Conservation (phyloP, 2,797 vertebrate genomes). For the Pangasius mekongensis region DNA sequence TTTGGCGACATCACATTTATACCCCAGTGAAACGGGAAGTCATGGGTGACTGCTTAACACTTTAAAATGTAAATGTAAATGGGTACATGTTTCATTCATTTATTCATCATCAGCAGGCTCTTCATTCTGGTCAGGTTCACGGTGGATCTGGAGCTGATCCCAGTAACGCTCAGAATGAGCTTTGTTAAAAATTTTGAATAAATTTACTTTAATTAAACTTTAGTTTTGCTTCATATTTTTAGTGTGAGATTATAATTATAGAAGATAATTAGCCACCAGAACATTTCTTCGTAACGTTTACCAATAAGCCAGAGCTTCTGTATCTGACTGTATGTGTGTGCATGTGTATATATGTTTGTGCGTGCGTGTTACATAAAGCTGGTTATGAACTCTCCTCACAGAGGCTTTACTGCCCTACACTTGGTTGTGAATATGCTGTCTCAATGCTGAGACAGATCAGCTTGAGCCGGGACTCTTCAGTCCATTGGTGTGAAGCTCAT, state of each 20-base stretch:
- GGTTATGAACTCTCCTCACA: slow-evolving; percentile 38
- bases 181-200: not conserved
- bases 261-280: not conserved
- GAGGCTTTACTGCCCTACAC: slow-evolving; percentile 23
- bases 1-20: not conserved
- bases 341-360: not conserved
- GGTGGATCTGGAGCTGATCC: not conserved
- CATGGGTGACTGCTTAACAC: not conserved
- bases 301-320: not conserved
- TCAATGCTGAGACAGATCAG: slow-evolving; percentile 38
- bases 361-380: slow-evolving; percentile 46
- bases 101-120: not conserved
- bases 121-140: not conserved
- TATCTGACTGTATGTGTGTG: not conserved
- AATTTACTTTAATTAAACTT: not conserved
- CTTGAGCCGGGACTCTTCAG: slow-evolving; percentile 9
- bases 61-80: not conserved
- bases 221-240: not conserved
- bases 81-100: not conserved
- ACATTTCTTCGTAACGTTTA: not conserved
- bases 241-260: too few relatives aligned
- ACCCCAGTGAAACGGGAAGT: not conserved
- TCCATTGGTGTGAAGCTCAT: slow-evolving; percentile 13
- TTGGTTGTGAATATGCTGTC: slow-evolving; percentile 21
- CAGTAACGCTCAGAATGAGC: not conserved